Evolutionary conservation across 2,113 vertebrate genomes (phyloP).

Genomic region (Butorides virescens): DNA sequence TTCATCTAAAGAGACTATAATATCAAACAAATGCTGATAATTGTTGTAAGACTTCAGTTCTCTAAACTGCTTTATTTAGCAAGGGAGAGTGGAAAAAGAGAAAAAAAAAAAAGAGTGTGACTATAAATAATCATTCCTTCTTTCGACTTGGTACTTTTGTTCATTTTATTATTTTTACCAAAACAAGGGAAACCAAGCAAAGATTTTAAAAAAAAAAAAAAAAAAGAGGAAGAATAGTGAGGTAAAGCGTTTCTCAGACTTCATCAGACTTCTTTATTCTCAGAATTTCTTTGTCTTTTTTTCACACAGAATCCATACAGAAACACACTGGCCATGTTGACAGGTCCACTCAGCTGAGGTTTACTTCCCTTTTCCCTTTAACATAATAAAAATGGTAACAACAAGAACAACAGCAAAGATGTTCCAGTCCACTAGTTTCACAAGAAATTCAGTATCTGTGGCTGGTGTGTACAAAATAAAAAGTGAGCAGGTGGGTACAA

Average conservation of each 20-base stretch:
- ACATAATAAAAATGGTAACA: background rate
- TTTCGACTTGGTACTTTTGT: background rate
- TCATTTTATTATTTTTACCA: background rate
- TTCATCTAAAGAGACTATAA: background rate
- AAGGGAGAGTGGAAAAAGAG: background rate
- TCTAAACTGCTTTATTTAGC: background rate
- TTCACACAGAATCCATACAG: background rate
- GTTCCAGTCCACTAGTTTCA: background rate
- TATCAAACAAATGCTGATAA: background rate
- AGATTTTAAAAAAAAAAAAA: background rate
- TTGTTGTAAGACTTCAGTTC: background rate
- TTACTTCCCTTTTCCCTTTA: constrained; percentile 23
- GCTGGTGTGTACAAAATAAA: background rate
- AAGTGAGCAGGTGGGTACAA: background rate
- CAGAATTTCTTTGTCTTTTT: background rate
- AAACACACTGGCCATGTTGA: background rate
- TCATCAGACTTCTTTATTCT: constrained; percentile 24
- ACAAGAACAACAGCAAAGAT: background rate
- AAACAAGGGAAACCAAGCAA: background rate
- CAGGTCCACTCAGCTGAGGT: background rate
- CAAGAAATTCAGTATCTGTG: background rate
- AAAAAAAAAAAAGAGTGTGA: background rate
- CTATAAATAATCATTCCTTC: background rate
- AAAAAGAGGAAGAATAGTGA: background rate
- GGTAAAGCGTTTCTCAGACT: background rate